phyloP scores from a whole-genome alignment of 2,113 vertebrate species.

The Martes martes region DNA sequence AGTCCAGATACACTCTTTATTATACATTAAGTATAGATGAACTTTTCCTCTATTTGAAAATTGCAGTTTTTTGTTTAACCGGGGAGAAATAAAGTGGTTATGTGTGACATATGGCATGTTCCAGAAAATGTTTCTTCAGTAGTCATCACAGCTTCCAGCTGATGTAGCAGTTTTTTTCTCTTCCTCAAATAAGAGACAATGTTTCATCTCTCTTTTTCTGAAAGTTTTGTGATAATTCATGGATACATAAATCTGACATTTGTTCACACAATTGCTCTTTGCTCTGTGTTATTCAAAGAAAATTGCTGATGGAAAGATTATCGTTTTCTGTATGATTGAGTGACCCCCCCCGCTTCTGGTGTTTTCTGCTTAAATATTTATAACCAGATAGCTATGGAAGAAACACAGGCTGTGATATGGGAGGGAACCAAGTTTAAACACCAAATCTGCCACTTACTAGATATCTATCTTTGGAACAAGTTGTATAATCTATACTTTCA shows the following conservation, averaged over 20 bases:
- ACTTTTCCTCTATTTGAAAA: background rate
- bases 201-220: slow-evolving; percentile 1
- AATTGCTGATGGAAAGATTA: background rate
- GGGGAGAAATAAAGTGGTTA: slow-evolving; percentile 13
- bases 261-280: background rate
- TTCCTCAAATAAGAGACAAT: background rate
- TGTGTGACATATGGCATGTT: slow-evolving; percentile 27
- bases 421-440: slow-evolving; percentile 20
- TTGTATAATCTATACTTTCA: background rate
- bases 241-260: slow-evolving; percentile 35
- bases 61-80: background rate
- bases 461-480: background rate
- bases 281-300: slow-evolving; percentile 32
- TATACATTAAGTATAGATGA: background rate
- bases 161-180: background rate
- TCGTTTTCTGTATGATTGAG: background rate
- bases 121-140: slow-evolving; percentile 38
- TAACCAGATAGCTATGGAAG: background rate
- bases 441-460: background rate
- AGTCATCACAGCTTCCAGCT: background rate
- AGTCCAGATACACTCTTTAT: background rate
- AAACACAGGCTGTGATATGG: background rate
- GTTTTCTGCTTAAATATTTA: slow-evolving; percentile 27
- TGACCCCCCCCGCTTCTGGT: background rate
- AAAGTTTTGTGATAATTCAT: slow-evolving; percentile 26